These are phyloP conservation scores for Rhineura floridana DNA, from an alignment of 2,113 vertebrate species.

Conservation along the genomic window DNA sequence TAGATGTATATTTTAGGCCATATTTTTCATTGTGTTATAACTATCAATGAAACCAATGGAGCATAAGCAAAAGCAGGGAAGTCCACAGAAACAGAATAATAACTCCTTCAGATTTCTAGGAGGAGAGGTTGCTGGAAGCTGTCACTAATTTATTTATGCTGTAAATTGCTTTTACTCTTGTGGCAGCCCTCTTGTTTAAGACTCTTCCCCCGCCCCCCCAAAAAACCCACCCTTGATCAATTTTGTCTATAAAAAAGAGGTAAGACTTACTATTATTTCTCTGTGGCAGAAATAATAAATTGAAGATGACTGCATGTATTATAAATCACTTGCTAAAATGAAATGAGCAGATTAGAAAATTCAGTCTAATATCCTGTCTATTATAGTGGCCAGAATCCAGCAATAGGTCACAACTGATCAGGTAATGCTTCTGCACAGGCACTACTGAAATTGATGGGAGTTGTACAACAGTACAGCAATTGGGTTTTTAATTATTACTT, in stretches of 20 bases:
- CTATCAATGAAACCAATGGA: constrained; percentile 42
- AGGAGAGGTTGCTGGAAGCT: constrained; percentile 34
- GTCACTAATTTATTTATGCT: constrained; percentile 47
- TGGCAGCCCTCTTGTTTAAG: constrained; percentile 22
- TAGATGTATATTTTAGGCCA: constrained; percentile 32
- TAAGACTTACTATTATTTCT: constrained; percentile 40
- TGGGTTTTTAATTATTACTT: background rate
- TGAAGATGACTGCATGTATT: background rate
- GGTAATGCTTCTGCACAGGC: background rate
- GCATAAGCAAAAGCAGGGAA: constrained; percentile 44
- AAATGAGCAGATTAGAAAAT: background rate
- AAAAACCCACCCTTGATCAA: background rate
- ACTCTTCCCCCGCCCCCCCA: constrained; percentile 35
- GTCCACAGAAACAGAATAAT: constrained; percentile 48
- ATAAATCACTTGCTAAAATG: background rate
- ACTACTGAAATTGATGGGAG: background rate
- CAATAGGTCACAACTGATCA: background rate
- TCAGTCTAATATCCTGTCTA: background rate
- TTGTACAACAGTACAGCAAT: background rate
- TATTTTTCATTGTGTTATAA: constrained; percentile 53
- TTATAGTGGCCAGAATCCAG: background rate
- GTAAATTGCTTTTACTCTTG: constrained; percentile 46
- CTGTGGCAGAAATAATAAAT: constrained; percentile 19
- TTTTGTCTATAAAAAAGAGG: constrained; percentile 28
- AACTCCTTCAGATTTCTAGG: constrained; percentile 48